Evolutionary conservation across 2,888 invertebrate genomes (phyloP).

Genomic region (Diaperis boleti): DNA sequence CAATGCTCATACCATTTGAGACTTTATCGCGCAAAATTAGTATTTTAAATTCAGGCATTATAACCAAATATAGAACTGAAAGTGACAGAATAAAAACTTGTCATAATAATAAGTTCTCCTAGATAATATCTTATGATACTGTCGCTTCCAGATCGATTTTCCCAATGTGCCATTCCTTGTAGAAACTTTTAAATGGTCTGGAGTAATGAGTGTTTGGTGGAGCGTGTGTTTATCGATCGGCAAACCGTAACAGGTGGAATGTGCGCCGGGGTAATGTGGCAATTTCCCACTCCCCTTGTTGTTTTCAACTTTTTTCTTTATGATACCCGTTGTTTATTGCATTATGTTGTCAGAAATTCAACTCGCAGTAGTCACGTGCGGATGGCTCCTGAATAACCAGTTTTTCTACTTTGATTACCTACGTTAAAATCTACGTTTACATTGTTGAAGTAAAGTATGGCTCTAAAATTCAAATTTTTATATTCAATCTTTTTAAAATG

Average conservation of each 20-base stretch:
- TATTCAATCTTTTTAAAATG: too few relatives aligned
- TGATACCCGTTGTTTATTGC: not conserved
- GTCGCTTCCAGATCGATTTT: not conserved
- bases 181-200: not conserved
- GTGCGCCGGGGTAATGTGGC: constrained; percentile 27
- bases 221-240: constrained; percentile 26
- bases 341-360: constrained; percentile 3
- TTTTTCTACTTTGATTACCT: too few relatives aligned
- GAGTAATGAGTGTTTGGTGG: constrained; percentile 19
- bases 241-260: constrained; percentile 30
- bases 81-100: too few relatives aligned
- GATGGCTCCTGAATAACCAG: not conserved
- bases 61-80: too few relatives aligned
- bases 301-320: constrained; percentile 18
- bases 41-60: too few relatives aligned
- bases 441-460: too few relatives aligned
- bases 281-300: constrained; percentile 25
- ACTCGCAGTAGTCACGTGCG: constrained; percentile 5
- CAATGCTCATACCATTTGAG: too few relatives aligned
- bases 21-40: too few relatives aligned
- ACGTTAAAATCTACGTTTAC: too few relatives aligned
- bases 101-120: too few relatives aligned
- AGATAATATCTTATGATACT: too few relatives aligned
- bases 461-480: too few relatives aligned
- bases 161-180: not conserved